Evolutionary conservation across 92 coral and sea anemone genomes (phyloP), one percentile per base, ranked within the genome.

Genomic region (Palythoa heliodiscus): DNA sequence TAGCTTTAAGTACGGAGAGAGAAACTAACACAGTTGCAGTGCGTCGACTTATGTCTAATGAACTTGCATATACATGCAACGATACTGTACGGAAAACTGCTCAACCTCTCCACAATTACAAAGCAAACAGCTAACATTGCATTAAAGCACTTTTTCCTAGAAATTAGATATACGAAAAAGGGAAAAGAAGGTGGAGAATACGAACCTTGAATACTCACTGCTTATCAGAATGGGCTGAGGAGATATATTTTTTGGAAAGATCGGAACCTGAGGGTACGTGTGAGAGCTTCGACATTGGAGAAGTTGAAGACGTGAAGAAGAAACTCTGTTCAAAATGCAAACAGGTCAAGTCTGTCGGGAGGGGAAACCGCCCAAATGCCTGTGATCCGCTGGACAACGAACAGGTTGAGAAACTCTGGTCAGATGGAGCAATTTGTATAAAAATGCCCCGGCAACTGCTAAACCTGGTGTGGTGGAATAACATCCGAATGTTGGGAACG

Each of bases 401-500:
- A 15, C 86, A 87, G 52, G 58, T 87, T 24, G 86, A 79, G 55
- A 87, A 78, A 67, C 63, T 87, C 58, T 87, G 89, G 78, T 48
- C 38, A 40, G 58, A 75, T 9, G 90, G 86, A 52, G 90, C 82
- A 35, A 53, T 79, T 73, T 86, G 90, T 64, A 25, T 87, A 1
- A 71, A 87, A 17, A 77, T 57, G 15, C 84, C 35, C 35, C 35
- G 35, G n/a, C n/a, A n/a, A n/a, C n/a, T n/a, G n/a, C n/a, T n/a
- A n/a, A n/a, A n/a, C n/a, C n/a, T n/a, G n/a, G 35, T 29, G 35
- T 29, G 35, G 35, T 29, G 35, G 35, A 29, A 29, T 29, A 29
- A 29, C 35, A 29, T 29, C 35, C 35, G 35, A 29, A 29, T 29
- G 35, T 1, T 29, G 35, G 35, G 35, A 29, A 29, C 35, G 35